Percentiles rank a stretch among this genome's conserved stretches.
phyloP scores from a whole-genome alignment of 1,140 invertebrate genomes.

The Heterodera schachtii region DNA sequence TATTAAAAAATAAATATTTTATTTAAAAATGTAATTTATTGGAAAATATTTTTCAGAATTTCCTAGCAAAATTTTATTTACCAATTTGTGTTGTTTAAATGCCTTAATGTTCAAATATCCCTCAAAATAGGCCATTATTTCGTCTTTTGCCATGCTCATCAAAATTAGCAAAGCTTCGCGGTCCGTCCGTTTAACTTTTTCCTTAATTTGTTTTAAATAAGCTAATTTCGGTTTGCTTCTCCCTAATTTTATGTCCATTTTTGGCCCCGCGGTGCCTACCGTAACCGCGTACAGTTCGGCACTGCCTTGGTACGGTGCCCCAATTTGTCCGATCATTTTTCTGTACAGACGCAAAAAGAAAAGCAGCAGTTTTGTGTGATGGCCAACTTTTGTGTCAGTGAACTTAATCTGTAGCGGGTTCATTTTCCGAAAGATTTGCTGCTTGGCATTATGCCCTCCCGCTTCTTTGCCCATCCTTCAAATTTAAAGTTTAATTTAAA shows the following conservation, averaged over 20 bases:
- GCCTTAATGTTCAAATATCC: not conserved
- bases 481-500: too few species aligned
- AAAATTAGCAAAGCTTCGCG: not conserved
- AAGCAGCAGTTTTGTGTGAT: not conserved
- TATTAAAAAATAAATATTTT: too few species aligned
- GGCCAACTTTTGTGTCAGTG: not conserved
- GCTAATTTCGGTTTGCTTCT: too few species aligned
- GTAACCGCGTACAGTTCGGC: too few species aligned
- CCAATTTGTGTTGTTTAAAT: not conserved
- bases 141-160: not conserved
- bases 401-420: not conserved
- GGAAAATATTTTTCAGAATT: too few species aligned
- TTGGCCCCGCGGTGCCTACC: too few species aligned
- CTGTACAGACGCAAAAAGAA: not conserved
- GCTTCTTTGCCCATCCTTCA: not conserved
- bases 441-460: not conserved
- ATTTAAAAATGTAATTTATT: too few species aligned
- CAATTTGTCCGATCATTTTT: not conserved
- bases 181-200: not conserved
- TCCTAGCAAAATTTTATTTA: not conserved
- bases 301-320: not conserved
- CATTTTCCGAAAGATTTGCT: not conserved
- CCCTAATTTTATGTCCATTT: too few species aligned
- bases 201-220: not conserved
- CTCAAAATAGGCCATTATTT: not conserved